A percentile compares a stretch with the other conserved stretches of the same genome.
These are phyloP conservation scores for Nematostella vectensis DNA, from an alignment of 92 coral and sea anemone genomes.

Conservation along the genomic window DNA sequence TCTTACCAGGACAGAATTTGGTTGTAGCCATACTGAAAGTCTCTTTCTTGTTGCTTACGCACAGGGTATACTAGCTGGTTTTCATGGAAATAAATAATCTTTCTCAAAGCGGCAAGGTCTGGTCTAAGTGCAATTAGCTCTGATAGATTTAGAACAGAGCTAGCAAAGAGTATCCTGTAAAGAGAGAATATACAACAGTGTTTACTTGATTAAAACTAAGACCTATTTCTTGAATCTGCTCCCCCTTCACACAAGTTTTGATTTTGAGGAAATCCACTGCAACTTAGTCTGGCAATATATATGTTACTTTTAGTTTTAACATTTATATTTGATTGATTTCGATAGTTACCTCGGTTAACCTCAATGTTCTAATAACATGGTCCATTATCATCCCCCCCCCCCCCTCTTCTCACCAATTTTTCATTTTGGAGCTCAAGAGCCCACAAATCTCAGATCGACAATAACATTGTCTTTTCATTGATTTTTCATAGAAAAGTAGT, in stretches of 20 bases:
- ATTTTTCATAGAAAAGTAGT: background rate
- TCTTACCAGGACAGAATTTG: slow-evolving; percentile 83
- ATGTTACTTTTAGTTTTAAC: too few species aligned
- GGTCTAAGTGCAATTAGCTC: slow-evolving; percentile 80
- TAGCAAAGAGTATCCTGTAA: slow-evolving; percentile 72
- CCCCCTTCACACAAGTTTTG: background rate
- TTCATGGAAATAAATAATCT: slow-evolving; percentile 86
- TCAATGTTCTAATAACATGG: too few species aligned
- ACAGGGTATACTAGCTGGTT: slow-evolving; percentile 94
- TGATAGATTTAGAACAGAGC: slow-evolving; percentile 79
- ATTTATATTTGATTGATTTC: too few species aligned
- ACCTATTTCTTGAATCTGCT: background rate
- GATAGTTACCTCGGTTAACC: too few species aligned
- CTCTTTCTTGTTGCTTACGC: slow-evolving; percentile 88
- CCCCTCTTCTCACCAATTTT: too few species aligned
- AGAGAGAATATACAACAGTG: too few species aligned
- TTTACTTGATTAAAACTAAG: background rate
- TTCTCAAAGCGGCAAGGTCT: slow-evolving; percentile 60
- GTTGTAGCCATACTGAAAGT: slow-evolving; percentile 92
- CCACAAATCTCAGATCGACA: too few species aligned
- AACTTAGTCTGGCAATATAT: too few species aligned
- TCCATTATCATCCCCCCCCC: too few species aligned
- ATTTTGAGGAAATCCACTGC: too few species aligned
- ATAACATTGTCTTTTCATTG: too few species aligned
- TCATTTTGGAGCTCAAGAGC: too few species aligned